Evolutionary conservation across 2,113 vertebrate species (phyloP).

Genomic region (Thinocorus orbignyianus): DNA sequence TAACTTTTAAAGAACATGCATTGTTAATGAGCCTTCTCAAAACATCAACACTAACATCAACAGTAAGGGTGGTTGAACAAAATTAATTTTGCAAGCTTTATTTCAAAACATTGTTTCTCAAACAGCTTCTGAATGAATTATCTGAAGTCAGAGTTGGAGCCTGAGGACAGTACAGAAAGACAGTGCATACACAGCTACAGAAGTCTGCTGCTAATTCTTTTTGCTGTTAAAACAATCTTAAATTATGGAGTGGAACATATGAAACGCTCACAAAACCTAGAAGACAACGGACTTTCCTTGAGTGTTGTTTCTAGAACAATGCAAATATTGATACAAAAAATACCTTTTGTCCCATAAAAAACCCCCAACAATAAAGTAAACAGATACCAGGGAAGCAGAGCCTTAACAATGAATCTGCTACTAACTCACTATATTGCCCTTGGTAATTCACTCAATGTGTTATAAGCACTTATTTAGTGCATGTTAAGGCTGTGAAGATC

Average conservation of each 20-base stretch:
- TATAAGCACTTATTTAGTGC: background rate
- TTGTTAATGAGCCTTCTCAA: background rate
- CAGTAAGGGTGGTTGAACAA: background rate
- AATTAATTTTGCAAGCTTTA: background rate
- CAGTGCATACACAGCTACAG: background rate
- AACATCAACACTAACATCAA: background rate
- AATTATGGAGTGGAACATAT: background rate
- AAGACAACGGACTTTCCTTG: background rate
- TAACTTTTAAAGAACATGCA: background rate
- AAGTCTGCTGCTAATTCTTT: background rate
- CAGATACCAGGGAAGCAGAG: background rate
- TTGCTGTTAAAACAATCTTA: background rate
- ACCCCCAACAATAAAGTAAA: background rate
- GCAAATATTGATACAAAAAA: background rate
- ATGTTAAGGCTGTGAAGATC: background rate
- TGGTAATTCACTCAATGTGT: background rate
- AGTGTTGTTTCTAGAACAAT: background rate
- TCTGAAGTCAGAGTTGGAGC: background rate
- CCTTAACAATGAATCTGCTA: background rate
- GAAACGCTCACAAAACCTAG: background rate
- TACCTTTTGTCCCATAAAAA: background rate
- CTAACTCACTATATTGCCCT: background rate
- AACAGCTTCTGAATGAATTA: background rate
- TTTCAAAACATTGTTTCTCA: background rate
- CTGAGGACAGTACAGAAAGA: background rate